Percentiles rank a stretch among this genome's conserved stretches.
Conservation (phyloP, 2,888 invertebrate genomes). For the Artemia sp. region DNA sequence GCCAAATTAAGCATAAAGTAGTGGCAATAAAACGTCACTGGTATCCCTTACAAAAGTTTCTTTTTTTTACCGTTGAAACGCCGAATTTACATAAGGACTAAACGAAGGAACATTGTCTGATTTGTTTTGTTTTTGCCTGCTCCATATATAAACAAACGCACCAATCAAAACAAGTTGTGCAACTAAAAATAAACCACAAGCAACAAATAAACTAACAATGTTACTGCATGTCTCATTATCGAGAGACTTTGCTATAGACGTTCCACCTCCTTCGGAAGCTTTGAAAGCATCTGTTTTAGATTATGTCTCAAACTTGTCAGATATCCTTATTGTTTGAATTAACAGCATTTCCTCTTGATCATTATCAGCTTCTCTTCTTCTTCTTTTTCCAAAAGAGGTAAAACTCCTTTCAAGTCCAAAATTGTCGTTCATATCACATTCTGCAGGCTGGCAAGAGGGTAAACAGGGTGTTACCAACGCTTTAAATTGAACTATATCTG, state of each 20-base stretch:
- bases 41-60: too few species aligned
- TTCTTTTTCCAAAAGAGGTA: constrained; percentile 26
- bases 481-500: constrained; percentile 33
- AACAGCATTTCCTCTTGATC: constrained; percentile 27
- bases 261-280: constrained; percentile 20
- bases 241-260: constrained; percentile 3
- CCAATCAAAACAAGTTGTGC: constrained; percentile 30
- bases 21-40: too few species aligned
- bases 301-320: constrained; percentile 28
- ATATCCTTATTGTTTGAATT: constrained; percentile 29
- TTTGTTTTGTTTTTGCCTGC: constrained; percentile 26
- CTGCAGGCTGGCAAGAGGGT: constrained; percentile 31
- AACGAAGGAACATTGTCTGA: constrained; percentile 23
- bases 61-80: too few species aligned
- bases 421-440: constrained; percentile 31
- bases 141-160: constrained; percentile 29
- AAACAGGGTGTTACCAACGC: constrained; percentile 33
- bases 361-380: constrained; percentile 23
- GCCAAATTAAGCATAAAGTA: too few species aligned
- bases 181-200: constrained; percentile 29
- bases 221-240: constrained; percentile 27
- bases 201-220: constrained; percentile 29
- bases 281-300: neutral
- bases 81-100: constrained; percentile 17
- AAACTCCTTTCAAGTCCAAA: constrained; percentile 31